Evolutionary conservation across 2,797 vertebrate species (phyloP).

Genomic region (Liparis tanakae): DNA sequence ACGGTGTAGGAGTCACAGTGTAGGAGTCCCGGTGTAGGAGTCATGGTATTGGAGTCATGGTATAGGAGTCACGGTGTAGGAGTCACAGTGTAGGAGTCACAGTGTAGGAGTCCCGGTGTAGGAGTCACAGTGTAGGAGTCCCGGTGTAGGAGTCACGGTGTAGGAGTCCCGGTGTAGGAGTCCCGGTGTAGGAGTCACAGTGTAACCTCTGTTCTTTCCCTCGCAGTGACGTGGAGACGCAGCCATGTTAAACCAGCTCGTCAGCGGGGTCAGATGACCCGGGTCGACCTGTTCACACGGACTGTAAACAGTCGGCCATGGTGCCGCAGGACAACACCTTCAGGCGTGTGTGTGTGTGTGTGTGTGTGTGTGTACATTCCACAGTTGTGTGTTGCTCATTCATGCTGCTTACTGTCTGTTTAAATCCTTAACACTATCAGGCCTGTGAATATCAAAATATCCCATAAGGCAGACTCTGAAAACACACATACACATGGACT

Average conservation of each 20-base stretch:
- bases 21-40: no score
- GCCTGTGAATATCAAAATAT: conserved; percentile 31
- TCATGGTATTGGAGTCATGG: no score
- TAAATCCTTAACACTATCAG: conserved; percentile 23
- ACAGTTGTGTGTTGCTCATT: conserved; percentile 29
- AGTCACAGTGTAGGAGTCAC: no score
- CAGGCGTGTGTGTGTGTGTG: background rate
- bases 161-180: no score
- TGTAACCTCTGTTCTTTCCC: background rate
- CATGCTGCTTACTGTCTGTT: conserved; percentile 25
- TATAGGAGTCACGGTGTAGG: no score
- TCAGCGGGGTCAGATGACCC: background rate
- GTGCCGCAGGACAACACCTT: conserved; percentile 2
- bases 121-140: no score
- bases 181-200: no score
- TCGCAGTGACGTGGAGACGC: background rate
- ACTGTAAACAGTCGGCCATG: background rate
- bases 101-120: no score
- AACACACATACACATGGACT: no score
- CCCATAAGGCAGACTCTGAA: conserved; percentile 16
- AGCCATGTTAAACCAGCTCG: background rate
- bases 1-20: no score
- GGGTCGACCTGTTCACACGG: background rate
- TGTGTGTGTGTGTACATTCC: conserved; percentile 3
- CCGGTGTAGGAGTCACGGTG: no score